phyloP scores from a whole-genome alignment of 2,888 invertebrate genomes.

The Megaustenia siamemsis region DNA sequence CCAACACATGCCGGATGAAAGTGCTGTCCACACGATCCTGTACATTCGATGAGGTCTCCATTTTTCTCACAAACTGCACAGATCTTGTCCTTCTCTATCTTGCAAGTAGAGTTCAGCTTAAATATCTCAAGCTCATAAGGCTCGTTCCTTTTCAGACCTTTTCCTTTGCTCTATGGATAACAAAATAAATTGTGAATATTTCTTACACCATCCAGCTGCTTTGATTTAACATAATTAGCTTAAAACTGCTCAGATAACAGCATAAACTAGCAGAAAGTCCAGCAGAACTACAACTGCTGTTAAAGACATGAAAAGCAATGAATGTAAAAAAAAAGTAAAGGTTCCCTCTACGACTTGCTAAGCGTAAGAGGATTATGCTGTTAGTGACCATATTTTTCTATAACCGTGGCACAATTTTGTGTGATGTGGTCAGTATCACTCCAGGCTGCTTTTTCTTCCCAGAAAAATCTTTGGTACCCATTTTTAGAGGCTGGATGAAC shows the following conservation, averaged over 20 bases:
- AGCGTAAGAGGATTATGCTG: no score
- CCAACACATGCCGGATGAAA: conserved; percentile 87
- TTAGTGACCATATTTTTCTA: no score
- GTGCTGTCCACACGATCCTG: conserved; percentile 87
- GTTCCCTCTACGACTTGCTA: no score
- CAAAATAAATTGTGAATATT: not conserved
- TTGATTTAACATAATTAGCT: not conserved
- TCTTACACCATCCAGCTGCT: not conserved
- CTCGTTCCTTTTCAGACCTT: conserved; percentile 53
- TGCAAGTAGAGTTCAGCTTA: conserved; percentile 65
- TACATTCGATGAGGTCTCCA: conserved; percentile 84
- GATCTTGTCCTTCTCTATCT: conserved; percentile 84
- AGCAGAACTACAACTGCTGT: no score
- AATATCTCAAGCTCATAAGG: conserved; percentile 72
- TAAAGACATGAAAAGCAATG: no score
- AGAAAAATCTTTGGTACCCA: no score
- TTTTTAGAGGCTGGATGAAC: no score
- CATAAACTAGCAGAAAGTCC: no score
- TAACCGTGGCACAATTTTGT: no score
- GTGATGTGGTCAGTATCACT: no score
- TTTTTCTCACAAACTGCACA: conserved; percentile 88
- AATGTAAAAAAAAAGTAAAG: no score
- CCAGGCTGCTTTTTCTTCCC: no score
- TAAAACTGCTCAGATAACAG: not conserved
- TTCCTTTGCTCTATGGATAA: conserved; percentile 26